Evolutionary conservation across 2,113 vertebrate genomes (phyloP).

Genomic region (Pionites leucogaster): DNA sequence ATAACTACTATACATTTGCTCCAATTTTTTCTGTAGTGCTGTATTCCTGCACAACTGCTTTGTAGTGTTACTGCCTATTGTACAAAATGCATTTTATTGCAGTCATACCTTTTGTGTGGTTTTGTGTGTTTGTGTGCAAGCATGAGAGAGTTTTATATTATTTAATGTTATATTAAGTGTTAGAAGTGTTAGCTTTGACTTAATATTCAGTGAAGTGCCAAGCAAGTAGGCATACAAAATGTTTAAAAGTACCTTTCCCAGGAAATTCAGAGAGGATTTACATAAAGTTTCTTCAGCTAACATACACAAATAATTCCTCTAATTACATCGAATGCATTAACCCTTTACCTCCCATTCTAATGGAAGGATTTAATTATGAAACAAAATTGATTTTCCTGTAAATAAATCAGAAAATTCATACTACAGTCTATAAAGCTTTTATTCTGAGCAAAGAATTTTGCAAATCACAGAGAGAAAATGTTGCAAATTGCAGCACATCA

Average conservation of each 20-base stretch:
- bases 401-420: slow-evolving; percentile 30
- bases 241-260: background rate
- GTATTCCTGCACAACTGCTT: background rate
- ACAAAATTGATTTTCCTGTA: slow-evolving; percentile 11
- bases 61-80: background rate
- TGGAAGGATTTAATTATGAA: slow-evolving; percentile 34
- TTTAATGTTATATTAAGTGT: background rate
- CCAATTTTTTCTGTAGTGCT: background rate
- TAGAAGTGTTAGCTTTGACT: background rate
- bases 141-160: background rate
- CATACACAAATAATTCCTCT: background rate
- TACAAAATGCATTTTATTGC: background rate
- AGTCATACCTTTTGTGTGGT: background rate
- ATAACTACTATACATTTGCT: background rate
- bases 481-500: background rate
- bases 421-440: background rate
- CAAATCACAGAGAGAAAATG: background rate
- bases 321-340: slow-evolving; percentile 11
- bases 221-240: background rate
- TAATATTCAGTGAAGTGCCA: background rate
- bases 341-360: background rate
- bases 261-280: slow-evolving; percentile 3
- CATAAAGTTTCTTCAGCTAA: slow-evolving; percentile 26
- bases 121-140: background rate
- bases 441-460: slow-evolving; percentile 2